Percentiles rank a stretch among this genome's conserved stretches.
These are phyloP conservation scores for Mastacembelus armatus DNA, from an alignment of 2,797 vertebrate species.

Conservation along the genomic window DNA sequence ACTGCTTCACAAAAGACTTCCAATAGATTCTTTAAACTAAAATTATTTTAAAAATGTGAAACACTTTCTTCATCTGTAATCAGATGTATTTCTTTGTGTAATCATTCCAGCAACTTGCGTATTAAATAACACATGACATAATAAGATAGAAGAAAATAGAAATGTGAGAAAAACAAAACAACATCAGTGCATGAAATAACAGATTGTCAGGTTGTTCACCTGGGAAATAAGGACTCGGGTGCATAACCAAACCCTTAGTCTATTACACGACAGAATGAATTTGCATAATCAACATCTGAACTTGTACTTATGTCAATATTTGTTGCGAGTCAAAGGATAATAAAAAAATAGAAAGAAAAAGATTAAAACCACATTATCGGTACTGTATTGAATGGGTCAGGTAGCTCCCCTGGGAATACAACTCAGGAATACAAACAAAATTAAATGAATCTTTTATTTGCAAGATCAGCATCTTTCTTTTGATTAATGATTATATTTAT, in stretches of 20 bases:
- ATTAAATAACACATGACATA: not conserved
- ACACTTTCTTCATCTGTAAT: constrained; percentile 1
- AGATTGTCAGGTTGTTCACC: constrained; percentile 9
- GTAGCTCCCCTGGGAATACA: not conserved
- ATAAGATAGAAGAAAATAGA: constrained; percentile 2
- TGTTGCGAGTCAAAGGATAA: constrained; percentile 19
- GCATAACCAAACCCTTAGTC: constrained; percentile 21
- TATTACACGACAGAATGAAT: constrained; percentile 34
- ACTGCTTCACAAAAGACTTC: not conserved
- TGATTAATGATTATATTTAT: too few relatives aligned
- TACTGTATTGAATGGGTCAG: not conserved
- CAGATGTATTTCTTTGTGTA: too few relatives aligned
- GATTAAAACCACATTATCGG: constrained; percentile 17
- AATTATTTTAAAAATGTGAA: not conserved
- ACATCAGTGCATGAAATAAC: not conserved
- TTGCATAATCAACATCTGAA: constrained; percentile 24
- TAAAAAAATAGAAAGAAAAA: constrained; percentile 15
- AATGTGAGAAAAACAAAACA: not conserved
- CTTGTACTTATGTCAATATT: constrained; percentile 42
- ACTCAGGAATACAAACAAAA: constrained; percentile 26
- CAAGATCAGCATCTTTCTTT: not conserved
- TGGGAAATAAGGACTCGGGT: constrained; percentile 41
- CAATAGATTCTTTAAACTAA: not conserved
- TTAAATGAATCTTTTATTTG: not conserved
- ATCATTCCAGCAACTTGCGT: not conserved